Evolutionary conservation across 2,888 invertebrate genomes (phyloP).

Genomic region (Chouioia cunea): DNA sequence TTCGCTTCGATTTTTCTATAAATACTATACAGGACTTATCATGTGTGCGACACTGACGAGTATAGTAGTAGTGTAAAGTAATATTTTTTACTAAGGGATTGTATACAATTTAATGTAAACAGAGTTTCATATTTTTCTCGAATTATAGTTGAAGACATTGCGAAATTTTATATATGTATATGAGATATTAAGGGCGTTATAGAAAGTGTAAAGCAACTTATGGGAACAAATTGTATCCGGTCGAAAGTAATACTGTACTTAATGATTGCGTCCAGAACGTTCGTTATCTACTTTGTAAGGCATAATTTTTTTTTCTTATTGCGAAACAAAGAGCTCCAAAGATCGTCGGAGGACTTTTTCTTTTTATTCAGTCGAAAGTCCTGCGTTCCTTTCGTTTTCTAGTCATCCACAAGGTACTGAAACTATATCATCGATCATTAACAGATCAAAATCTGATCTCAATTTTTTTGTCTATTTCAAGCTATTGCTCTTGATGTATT

Average conservation of each 20-base stretch:
- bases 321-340: slow-evolving; percentile 44
- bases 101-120: slow-evolving; percentile 3
- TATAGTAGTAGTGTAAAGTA: slow-evolving; percentile 9
- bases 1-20: slow-evolving; percentile 6
- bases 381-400: slow-evolving; percentile 64
- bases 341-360: slow-evolving; percentile 42
- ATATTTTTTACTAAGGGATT: slow-evolving; percentile 29
- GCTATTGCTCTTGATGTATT: background rate
- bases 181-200: background rate
- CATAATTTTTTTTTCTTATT: slow-evolving; percentile 42
- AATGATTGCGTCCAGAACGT: slow-evolving; percentile 45
- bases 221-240: slow-evolving; percentile 3
- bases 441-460: slow-evolving; percentile 53
- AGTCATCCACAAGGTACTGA: slow-evolving; percentile 58
- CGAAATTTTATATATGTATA: slow-evolving; percentile 29
- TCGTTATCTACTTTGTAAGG: slow-evolving; percentile 67
- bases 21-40: background rate
- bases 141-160: slow-evolving; percentile 27
- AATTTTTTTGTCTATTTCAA: slow-evolving; percentile 53
- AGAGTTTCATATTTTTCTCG: slow-evolving; percentile 25
- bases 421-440: slow-evolving; percentile 3
- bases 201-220: background rate
- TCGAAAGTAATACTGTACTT: slow-evolving; percentile 6
- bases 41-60: background rate
- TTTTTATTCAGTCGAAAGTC: slow-evolving; percentile 16